Evolutionary conservation across 2,888 invertebrate species (phyloP).

Genomic region (Antitype chi): DNA sequence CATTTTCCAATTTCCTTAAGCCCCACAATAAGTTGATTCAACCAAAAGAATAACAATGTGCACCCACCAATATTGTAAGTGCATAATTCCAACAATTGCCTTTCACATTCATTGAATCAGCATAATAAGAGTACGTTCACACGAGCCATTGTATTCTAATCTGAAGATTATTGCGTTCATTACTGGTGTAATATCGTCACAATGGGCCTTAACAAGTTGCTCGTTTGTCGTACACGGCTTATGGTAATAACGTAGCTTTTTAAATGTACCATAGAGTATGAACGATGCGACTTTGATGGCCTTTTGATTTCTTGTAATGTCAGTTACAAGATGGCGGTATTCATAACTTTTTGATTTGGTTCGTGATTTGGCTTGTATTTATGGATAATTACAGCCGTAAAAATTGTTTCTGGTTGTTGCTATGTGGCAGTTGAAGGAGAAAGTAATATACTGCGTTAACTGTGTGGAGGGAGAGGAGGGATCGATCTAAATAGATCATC

Average conservation of each 20-base stretch:
- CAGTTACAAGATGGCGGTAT: conserved; percentile 8
- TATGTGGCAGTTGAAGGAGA: background rate
- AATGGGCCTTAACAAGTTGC: conserved; percentile 68
- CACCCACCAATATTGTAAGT: conserved; percentile 44
- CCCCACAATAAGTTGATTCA: conserved; percentile 30
- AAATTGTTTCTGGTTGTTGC: background rate
- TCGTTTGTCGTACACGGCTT: conserved; percentile 60
- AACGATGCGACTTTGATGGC: conserved; percentile 29
- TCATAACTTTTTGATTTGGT: conserved; percentile 22
- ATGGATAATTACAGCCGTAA: conserved; percentile 1
- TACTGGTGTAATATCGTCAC: conserved; percentile 67
- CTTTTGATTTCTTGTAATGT: conserved; percentile 44
- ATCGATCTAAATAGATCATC: background rate
- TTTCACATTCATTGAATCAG: conserved; percentile 54
- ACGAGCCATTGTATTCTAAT: conserved; percentile 74
- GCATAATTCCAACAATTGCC: conserved; percentile 46
- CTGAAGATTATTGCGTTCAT: conserved; percentile 68
- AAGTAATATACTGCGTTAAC: background rate
- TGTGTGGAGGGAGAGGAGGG: background rate
- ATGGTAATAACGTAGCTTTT: conserved; percentile 59
- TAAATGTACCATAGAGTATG: conserved; percentile 38
- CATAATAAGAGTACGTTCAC: conserved; percentile 59
- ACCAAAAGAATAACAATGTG: conserved; percentile 36
- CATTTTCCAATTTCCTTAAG: conserved; percentile 47
- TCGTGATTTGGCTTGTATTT: background rate